A percentile compares a stretch with the other conserved stretches of the same genome.
phyloP scores from a whole-genome alignment of 2,888 invertebrate genomes.

The Drosophila yooni region DNA sequence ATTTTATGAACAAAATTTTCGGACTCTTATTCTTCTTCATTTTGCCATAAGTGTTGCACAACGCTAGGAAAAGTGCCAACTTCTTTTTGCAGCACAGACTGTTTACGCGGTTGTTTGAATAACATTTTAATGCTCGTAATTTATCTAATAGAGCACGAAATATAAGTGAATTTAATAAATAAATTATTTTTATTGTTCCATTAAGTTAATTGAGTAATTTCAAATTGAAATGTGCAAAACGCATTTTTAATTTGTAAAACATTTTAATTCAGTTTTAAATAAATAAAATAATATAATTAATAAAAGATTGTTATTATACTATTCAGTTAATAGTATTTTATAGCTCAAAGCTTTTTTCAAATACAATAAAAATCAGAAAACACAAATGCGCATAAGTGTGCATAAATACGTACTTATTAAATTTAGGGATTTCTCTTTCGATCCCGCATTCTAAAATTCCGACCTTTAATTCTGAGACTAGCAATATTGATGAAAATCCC shows the following conservation, averaged over 20 bases:
- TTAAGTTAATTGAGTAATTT: neutral
- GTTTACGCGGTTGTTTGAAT: slow-evolving; percentile 25
- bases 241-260: neutral
- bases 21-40: neutral
- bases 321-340: neutral
- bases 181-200: neutral
- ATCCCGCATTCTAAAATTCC: neutral
- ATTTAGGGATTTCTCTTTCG: neutral
- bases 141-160: neutral
- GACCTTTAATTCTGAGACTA: neutral
- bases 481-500: slow-evolving; percentile 25
- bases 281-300: neutral
- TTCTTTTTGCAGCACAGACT: slow-evolving; percentile 25
- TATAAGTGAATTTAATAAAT: neutral
- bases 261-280: neutral
- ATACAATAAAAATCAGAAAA: neutral
- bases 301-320: no score
- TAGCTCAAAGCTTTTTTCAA: neutral
- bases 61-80: neutral
- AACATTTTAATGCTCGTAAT: neutral
- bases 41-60: slow-evolving; percentile 15
- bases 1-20: neutral
- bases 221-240: neutral
- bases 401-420: neutral
- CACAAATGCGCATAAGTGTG: neutral